Conservation (phyloP, 2,113 vertebrate species). For the Stigmatopora argus region DNA sequence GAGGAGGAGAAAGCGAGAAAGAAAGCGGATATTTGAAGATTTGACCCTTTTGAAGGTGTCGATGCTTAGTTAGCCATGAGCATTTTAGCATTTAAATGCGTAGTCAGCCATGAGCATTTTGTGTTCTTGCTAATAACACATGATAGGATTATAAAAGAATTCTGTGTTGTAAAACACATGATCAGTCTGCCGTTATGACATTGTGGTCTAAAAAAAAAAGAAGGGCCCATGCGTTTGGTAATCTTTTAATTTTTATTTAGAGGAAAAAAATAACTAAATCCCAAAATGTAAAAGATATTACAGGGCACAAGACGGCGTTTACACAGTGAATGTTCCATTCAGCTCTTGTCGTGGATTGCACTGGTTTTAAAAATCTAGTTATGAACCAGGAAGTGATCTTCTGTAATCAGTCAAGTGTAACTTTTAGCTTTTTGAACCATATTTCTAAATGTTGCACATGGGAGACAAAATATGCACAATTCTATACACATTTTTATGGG, state of each 20-base stretch:
- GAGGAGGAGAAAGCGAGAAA: too few relatives aligned
- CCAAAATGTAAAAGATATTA: not conserved
- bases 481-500: not conserved
- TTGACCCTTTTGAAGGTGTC: too few relatives aligned
- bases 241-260: not conserved
- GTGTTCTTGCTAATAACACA: conserved; percentile 15
- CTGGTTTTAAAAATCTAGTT: too few relatives aligned
- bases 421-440: not conserved
- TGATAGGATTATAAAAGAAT: conserved; percentile 41
- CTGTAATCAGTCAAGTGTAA: not conserved
- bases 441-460: not conserved
- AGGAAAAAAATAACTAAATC: not conserved
- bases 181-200: conserved; percentile 26
- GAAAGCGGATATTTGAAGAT: too few relatives aligned
- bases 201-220: not conserved
- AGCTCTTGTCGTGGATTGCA: too few relatives aligned
- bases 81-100: too few relatives aligned
- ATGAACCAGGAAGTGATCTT: not conserved
- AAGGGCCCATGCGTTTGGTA: not conserved
- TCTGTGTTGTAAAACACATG: conserved; percentile 43
- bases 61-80: too few relatives aligned
- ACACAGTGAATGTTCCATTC: too few relatives aligned
- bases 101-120: too few relatives aligned
- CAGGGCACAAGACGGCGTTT: not conserved
- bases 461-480: not conserved